phyloP scores from a whole-genome alignment of 2,888 invertebrate species.

The Tineola bisselliella region DNA sequence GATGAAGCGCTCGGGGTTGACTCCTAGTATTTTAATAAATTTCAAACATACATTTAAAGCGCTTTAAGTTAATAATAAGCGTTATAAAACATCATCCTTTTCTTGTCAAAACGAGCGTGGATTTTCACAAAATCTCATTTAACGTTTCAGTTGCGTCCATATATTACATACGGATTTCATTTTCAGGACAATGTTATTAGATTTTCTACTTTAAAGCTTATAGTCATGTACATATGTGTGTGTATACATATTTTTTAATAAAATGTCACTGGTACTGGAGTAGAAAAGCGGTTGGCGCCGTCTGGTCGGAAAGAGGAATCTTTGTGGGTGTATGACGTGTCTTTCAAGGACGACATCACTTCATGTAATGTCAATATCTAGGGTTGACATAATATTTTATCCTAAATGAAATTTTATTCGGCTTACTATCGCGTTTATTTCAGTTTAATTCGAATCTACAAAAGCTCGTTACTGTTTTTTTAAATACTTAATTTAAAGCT shows the following conservation, averaged over 20 bases:
- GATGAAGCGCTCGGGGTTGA: too few relatives aligned
- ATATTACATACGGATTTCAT: conserved; percentile 2
- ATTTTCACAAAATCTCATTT: not conserved
- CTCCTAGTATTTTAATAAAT: too few relatives aligned
- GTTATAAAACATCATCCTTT: not conserved
- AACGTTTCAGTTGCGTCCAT: not conserved
- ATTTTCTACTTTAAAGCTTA: not conserved
- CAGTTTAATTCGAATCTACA: too few relatives aligned
- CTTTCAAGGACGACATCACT: not conserved
- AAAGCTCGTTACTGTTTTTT: too few relatives aligned
- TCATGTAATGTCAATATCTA: not conserved
- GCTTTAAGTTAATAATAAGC: too few relatives aligned
- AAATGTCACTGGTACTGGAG: conserved; percentile 14
- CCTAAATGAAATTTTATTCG: too few relatives aligned
- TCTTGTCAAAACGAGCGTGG: not conserved
- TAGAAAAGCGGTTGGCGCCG: conserved; percentile 16
- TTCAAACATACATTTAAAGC: too few relatives aligned
- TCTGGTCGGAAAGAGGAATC: not conserved
- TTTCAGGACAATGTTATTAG: not conserved
- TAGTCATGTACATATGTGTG: not conserved
- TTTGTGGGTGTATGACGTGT: conserved; percentile 4
- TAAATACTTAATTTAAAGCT: too few relatives aligned
- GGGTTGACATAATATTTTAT: not conserved
- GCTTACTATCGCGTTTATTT: too few relatives aligned
- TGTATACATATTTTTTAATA: conserved; percentile 15